A percentile compares a stretch with the other conserved stretches of the same genome.
phyloP scores from a whole-genome alignment of 1,140 invertebrate species.

The Gonioctena quinquepunctata region DNA sequence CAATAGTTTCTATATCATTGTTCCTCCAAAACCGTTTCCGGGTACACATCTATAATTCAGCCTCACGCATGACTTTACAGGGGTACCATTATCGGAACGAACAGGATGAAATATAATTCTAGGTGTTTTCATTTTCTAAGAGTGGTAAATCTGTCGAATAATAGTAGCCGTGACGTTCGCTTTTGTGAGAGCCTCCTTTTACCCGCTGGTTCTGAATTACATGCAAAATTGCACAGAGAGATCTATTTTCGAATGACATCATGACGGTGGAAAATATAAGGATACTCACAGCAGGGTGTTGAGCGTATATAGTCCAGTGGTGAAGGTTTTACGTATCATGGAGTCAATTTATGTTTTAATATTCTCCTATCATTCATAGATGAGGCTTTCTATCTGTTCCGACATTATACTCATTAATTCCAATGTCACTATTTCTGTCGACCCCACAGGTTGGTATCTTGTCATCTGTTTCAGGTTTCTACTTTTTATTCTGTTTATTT shows the following conservation, averaged over 20 bases:
- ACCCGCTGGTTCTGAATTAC: conserved; percentile 40
- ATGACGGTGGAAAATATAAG: conserved; percentile 26
- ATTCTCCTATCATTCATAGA: no score
- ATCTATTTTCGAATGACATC: conserved; percentile 35
- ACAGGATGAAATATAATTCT: conserved; percentile 35
- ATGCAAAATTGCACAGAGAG: conserved; percentile 43
- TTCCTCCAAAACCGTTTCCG: not conserved
- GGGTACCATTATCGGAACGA: conserved; percentile 24
- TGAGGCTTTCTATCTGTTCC: no score
- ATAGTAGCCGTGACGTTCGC: conserved; percentile 6
- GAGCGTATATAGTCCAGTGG: not conserved
- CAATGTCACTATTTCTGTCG: no score
- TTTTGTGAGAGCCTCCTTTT: conserved; percentile 12
- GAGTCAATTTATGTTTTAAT: no score
- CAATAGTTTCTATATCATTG: conserved; percentile 8
- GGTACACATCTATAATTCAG: not conserved
- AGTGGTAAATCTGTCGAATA: conserved; percentile 34
- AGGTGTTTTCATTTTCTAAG: conserved; percentile 24
- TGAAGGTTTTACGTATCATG: no score
- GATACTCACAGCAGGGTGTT: not conserved
- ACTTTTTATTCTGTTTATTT: no score
- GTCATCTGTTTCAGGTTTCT: no score
- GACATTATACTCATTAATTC: no score
- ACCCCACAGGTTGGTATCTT: no score
- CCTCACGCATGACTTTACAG: conserved; percentile 13